Evolutionary conservation across 1,140 invertebrate species (phyloP).

Genomic region (Battus philenor): DNA sequence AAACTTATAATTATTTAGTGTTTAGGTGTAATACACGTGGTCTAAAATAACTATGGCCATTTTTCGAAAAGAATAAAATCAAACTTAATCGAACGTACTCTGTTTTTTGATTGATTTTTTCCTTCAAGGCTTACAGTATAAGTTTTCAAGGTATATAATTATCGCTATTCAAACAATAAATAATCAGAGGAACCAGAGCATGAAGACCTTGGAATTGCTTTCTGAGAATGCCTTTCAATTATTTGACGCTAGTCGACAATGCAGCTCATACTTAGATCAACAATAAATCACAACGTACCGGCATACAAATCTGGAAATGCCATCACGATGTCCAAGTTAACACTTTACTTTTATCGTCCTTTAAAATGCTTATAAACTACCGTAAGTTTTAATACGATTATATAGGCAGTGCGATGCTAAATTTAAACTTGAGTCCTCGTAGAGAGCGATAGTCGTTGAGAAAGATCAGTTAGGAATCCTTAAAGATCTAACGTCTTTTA

Average conservation of each 20-base stretch:
- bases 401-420: conserved; percentile 57
- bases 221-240: conserved; percentile 27
- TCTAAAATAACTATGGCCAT: too few species aligned
- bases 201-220: conserved; percentile 46
- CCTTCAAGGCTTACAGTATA: conserved; percentile 9
- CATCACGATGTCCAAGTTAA: conserved; percentile 55
- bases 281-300: conserved; percentile 47
- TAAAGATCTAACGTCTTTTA: conserved; percentile 83
- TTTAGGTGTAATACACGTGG: too few species aligned
- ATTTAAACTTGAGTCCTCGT: conserved; percentile 50
- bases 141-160: conserved; percentile 6
- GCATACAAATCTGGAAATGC: conserved; percentile 65
- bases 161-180: conserved; percentile 6
- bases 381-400: conserved; percentile 50
- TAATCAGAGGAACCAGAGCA: conserved; percentile 34
- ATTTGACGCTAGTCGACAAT: conserved; percentile 27
- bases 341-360: conserved; percentile 34
- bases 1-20: too few species aligned
- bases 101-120: too few species aligned
- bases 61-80: too few species aligned
- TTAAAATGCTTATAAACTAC: conserved; percentile 44
- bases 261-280: conserved; percentile 16
- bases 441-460: conserved; percentile 61
- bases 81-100: too few species aligned
- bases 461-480: conserved; percentile 27